phyloP scores from a whole-genome alignment of 2,888 invertebrate genomes.

The Meteorus colon region DNA sequence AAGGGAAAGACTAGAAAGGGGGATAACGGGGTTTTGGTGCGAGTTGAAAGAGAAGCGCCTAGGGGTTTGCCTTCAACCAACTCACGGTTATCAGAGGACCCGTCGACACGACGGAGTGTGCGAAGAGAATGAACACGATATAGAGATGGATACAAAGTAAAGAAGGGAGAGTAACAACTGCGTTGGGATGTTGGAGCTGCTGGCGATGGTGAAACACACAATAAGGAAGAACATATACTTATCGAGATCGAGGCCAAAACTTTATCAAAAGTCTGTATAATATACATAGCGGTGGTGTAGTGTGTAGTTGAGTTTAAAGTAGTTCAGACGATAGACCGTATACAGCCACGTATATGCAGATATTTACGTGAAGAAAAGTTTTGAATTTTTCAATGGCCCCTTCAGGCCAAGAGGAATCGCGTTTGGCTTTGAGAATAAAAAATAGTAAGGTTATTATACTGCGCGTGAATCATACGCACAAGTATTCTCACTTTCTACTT shows the following conservation, averaged over 20 bases:
- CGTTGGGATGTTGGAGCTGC: background rate
- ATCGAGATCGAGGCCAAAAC: conserved; percentile 45
- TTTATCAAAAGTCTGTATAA: conserved; percentile 31
- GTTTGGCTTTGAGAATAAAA: background rate
- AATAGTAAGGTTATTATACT: conserved; percentile 9
- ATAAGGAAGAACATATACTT: conserved; percentile 39
- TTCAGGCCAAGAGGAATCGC: background rate
- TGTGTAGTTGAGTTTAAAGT: conserved; percentile 30
- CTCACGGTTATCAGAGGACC: conserved; percentile 39
- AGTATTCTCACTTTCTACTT: conserved; percentile 30
- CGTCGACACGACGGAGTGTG: conserved; percentile 9
- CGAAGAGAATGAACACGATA: conserved; percentile 3
- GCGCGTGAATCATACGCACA: conserved; percentile 51
- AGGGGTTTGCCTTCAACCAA: conserved; percentile 29
- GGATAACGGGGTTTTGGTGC: conserved; percentile 13
- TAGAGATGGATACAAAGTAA: background rate
- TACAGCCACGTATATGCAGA: conserved; percentile 45
- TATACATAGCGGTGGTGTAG: conserved; percentile 4
- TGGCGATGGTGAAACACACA: conserved; percentile 31
- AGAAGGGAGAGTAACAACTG: conserved; percentile 15
- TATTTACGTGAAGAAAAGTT: conserved; percentile 30
- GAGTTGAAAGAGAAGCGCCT: conserved; percentile 42
- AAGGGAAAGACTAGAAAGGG: conserved; percentile 16
- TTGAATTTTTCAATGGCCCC: conserved; percentile 46
- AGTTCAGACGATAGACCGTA: conserved; percentile 41